Conservation (phyloP, 1,140 invertebrate species). For the Anastrepha obliqua region DNA sequence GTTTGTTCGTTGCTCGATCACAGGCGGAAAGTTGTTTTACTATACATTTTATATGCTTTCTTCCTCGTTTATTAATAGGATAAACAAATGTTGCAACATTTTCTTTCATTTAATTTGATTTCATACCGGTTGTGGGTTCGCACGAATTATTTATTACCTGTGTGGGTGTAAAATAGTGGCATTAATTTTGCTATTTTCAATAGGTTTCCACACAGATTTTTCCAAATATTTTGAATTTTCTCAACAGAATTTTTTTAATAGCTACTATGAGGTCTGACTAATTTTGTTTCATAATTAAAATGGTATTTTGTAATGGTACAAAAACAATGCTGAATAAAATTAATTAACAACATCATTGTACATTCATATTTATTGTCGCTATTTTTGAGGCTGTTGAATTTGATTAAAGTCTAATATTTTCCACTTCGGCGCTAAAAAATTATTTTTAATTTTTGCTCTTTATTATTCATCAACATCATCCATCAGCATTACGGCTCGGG, state of each 20-base stretch:
- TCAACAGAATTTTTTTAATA: not conserved
- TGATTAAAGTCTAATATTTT: not conserved
- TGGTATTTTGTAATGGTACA: not conserved
- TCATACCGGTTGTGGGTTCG: conserved; percentile 7
- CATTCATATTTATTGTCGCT: too few relatives aligned
- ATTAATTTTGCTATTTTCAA: conserved; percentile 22
- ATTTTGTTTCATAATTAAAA: not conserved
- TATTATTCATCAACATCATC: too few relatives aligned
- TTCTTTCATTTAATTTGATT: conserved; percentile 31
- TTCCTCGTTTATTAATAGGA: not conserved
- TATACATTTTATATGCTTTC: not conserved
- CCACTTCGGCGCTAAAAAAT: not conserved
- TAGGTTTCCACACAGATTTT: not conserved
- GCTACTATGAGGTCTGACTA: not conserved
- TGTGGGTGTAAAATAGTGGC: conserved; percentile 41
- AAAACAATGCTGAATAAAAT: not conserved
- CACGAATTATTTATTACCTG: conserved; percentile 30
- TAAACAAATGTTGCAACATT: conserved; percentile 41
- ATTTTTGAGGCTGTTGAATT: too few relatives aligned
- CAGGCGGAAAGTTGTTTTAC: not conserved
- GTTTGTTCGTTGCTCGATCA: not conserved
- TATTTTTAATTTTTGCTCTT: not conserved
- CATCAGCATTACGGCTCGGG: too few relatives aligned
- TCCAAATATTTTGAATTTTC: conserved; percentile 26
- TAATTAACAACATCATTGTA: not conserved